A percentile compares a stretch with the other conserved stretches of the same genome.
phyloP scores from a whole-genome alignment of 1,140 invertebrate species.

The Conopomorpha cramerella region DNA sequence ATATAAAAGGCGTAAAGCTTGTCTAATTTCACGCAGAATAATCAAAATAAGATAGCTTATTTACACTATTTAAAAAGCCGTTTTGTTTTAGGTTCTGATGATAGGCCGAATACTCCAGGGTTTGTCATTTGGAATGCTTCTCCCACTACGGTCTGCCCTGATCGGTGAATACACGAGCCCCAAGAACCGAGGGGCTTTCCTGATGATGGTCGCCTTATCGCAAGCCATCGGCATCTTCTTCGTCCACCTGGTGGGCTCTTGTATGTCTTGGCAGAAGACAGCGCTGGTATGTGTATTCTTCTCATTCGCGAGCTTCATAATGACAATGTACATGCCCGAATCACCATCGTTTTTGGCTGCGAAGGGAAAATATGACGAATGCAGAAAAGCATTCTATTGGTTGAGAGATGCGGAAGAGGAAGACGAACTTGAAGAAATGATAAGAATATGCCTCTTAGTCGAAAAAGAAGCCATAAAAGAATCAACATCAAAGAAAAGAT shows the following conservation, averaged over 20 bases:
- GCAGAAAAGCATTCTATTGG: constrained; percentile 29
- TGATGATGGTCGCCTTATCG: constrained; percentile 1
- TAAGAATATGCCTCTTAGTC: too few species aligned
- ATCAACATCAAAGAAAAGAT: not conserved
- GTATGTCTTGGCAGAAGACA: constrained; percentile 44
- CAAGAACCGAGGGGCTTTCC: constrained; percentile 5
- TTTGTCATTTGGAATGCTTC: constrained; percentile 1
- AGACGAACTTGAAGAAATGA: constrained; percentile 7
- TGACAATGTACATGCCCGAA: constrained; percentile 58
- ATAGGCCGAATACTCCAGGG: constrained; percentile 2
- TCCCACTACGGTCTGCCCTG: constrained; percentile 25
- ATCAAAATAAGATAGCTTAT: too few species aligned
- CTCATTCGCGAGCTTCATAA: too few species aligned
- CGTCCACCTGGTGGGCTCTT: constrained; percentile 48
- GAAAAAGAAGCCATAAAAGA: too few species aligned
- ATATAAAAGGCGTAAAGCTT: too few species aligned
- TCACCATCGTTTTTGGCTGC: constrained; percentile 64
- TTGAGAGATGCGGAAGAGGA: constrained; percentile 20
- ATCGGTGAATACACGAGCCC: constrained; percentile 6
- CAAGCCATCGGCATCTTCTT: constrained; percentile 2
- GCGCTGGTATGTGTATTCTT: constrained; percentile 34
- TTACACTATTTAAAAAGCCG: too few species aligned
- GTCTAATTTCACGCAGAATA: too few species aligned
- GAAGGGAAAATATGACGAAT: constrained; percentile 21
- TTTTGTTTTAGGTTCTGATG: constrained; percentile 1